phyloP scores from a whole-genome alignment of 2,113 vertebrate species.

The Orthonyx spaldingii region DNA sequence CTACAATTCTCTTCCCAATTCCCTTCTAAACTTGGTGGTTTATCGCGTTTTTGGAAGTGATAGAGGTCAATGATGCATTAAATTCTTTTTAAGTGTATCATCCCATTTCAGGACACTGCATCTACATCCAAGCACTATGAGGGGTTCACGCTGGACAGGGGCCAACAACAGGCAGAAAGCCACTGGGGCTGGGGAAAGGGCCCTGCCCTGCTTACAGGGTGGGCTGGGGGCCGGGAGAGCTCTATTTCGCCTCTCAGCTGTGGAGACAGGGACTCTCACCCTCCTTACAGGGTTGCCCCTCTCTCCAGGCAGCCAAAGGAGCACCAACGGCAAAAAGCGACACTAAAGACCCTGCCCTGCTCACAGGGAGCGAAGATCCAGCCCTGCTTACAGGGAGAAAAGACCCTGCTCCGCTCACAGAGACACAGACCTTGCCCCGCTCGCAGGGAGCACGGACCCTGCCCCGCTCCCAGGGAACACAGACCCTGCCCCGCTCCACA shows the following conservation, averaged over 20 bases:
- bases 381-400: too few relatives aligned
- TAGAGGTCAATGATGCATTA: background rate
- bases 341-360: background rate
- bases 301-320: background rate
- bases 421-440: too few relatives aligned
- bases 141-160: background rate
- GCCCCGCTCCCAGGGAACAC: too few relatives aligned
- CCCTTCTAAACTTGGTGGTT: background rate
- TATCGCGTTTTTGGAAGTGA: background rate
- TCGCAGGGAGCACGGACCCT: too few relatives aligned
- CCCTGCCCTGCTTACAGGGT: background rate
- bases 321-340: background rate
- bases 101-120: background rate
- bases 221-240: rapidly evolving
- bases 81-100: background rate
- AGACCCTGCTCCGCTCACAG: too few relatives aligned
- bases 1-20: background rate
- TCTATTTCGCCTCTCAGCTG: background rate
- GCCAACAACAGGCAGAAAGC: background rate
- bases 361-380: background rate
- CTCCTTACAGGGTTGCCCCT: background rate
- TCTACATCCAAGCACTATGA: rapidly evolving
- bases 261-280: background rate
- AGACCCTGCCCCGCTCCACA: too few relatives aligned
- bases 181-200: background rate